A percentile compares a stretch with the other conserved stretches of the same genome.
Conservation (phyloP, 1,140 invertebrate genomes). For the Tetramorium parvispinum region DNA sequence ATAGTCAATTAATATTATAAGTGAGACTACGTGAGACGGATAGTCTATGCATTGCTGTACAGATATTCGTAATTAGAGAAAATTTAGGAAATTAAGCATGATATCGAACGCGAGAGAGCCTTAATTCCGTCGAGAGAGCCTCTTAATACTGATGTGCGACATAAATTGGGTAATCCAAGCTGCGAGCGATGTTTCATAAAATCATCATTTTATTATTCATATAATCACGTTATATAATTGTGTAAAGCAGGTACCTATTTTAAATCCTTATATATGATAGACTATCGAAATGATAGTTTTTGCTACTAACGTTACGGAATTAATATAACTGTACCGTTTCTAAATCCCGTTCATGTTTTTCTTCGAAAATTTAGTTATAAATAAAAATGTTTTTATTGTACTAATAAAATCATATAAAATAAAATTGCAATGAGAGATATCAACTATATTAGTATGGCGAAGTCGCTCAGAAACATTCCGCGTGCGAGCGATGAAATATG, state of each 20-base stretch:
- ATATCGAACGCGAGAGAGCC: background rate
- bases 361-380: background rate
- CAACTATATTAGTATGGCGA: slow-evolving; percentile 1
- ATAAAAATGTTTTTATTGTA: background rate
- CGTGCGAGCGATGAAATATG: slow-evolving; percentile 50
- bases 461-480: slow-evolving; percentile 28
- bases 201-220: slow-evolving; percentile 12
- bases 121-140: slow-evolving; percentile 20
- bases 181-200: slow-evolving; percentile 27
- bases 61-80: slow-evolving; percentile 26
- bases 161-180: slow-evolving; percentile 34
- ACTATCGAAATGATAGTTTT: background rate
- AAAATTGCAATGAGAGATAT: slow-evolving; percentile 15
- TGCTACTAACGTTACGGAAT: background rate
- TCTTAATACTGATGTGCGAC: slow-evolving; percentile 23
- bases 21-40: slow-evolving; percentile 5
- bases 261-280: background rate
- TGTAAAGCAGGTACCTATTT: background rate
- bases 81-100: slow-evolving; percentile 17
- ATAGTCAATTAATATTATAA: slow-evolving; percentile 52
- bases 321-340: background rate
- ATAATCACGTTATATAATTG: background rate
- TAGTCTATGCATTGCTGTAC: slow-evolving; percentile 9
- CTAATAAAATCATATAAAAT: slow-evolving; percentile 5
- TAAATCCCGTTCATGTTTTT: background rate